Base-by-base conservation (phyloP, 2,888 invertebrate species). In the Mallateleia sp. region DNA sequence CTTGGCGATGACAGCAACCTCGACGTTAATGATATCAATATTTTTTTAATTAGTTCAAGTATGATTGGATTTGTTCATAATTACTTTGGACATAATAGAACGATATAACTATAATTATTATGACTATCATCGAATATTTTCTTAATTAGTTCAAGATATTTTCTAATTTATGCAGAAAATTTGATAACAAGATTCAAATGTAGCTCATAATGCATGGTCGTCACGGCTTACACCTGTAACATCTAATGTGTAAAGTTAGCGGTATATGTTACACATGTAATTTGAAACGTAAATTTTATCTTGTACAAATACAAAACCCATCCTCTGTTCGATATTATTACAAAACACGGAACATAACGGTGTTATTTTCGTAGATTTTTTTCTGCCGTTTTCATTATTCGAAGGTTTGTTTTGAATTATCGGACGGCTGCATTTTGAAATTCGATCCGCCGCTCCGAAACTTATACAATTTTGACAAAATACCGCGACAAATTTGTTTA, bases 331-430 rank as follows among this genome's bases (percentile, higher is more conserved):
- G 28, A 8, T 50, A 18, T 50, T 18, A 50, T 20, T 18, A 6
- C 18, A 74, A 81, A 74, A n/a, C 66, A 45, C 32, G 56, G 64
- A 11, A 25, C 18, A 22, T 20, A 28, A 11, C 34, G 38, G 32
- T 14, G 28, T 20, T 50, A 60, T 64, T 72, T 81, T 64, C 45
- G 25, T 66, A 62, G 74, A 6, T 56, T 34, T 60, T 32, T 18
- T 32, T 34, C 25, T 20, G 28, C 9, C 45, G 42, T 42, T 64
- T 56, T 71, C 52, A 34, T 69, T 62, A 42, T 62, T 52, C 25
- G 20, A 34, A 52, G 15, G 22, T 62, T 80, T 67, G 79, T 69
- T 79, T 80, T 71, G 50, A 80, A 66, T 72, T 64, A 80, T 79
- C 15, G 78, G 47, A 47, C 58, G 50, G 7, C 6, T 20, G 58